Conservation (phyloP, 2,797 vertebrate genomes). For the Poeciliopsis paucimaculata region DNA sequence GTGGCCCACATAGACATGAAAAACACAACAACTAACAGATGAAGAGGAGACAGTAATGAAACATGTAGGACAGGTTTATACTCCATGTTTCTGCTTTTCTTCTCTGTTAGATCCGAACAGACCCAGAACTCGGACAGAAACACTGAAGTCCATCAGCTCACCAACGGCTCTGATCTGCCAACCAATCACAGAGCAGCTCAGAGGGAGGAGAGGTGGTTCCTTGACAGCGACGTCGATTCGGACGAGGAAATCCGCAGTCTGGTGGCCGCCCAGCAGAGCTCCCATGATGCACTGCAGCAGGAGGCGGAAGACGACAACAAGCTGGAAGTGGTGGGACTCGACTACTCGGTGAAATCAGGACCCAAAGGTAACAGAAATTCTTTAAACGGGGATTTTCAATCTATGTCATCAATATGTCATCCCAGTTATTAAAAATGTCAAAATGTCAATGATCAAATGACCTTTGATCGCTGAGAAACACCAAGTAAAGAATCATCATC, state of each 20-base stretch:
- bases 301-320: constrained; percentile 65
- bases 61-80: no score
- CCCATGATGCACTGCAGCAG: constrained; percentile 21
- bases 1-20: no score
- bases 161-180: constrained; percentile 24
- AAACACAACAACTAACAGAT: no score
- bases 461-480: background rate
- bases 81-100: background rate
- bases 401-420: background rate
- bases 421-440: background rate
- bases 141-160: background rate
- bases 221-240: constrained; percentile 79
- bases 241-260: constrained; percentile 84
- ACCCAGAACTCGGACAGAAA: rapidly evolving
- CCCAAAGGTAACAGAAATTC: constrained; percentile 28
- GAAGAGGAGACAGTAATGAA: no score
- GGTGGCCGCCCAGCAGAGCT: constrained; percentile 45
- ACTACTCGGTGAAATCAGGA: constrained; percentile 79
- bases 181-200: constrained; percentile 1
- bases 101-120: constrained; percentile 11
- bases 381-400: background rate
- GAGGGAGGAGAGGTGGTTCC: constrained; percentile 4
- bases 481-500: background rate
- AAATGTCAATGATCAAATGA: background rate
- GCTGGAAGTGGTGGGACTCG: constrained; percentile 86